phyloP scores from a whole-genome alignment of 2,888 invertebrate species.

The Phorcus lineatus region DNA sequence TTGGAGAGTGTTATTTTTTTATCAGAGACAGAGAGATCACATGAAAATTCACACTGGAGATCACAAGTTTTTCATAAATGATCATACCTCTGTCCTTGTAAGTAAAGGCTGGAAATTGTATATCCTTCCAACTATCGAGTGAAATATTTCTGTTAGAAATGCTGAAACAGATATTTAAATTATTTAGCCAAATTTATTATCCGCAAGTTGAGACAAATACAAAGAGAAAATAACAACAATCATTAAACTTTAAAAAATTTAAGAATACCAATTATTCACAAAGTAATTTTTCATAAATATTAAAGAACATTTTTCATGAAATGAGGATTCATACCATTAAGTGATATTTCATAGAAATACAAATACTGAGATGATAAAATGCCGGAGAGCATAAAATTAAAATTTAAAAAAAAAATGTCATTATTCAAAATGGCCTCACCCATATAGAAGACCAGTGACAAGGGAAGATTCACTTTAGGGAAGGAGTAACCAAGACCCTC shows the following conservation, averaged over 20 bases:
- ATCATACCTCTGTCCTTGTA: slow-evolving; percentile 75
- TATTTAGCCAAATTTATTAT: no score
- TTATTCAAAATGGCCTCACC: slow-evolving; percentile 54
- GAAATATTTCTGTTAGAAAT: slow-evolving; percentile 68
- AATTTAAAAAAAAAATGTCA: not conserved
- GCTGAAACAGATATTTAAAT: slow-evolving; percentile 55
- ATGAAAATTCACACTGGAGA: no score
- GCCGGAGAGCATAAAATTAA: no score
- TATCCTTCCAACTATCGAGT: slow-evolving; percentile 62
- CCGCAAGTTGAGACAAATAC: not conserved
- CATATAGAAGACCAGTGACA: slow-evolving; percentile 70
- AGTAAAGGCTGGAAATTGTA: slow-evolving; percentile 75
- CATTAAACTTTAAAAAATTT: no score
- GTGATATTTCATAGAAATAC: not conserved
- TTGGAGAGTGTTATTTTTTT: no score
- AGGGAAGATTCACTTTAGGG: slow-evolving; percentile 67
- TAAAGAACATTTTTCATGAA: no score
- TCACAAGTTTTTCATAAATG: no score
- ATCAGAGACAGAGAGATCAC: no score
- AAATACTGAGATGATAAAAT: not conserved
- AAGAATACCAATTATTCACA: no score
- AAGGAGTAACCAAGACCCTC: slow-evolving; percentile 72
- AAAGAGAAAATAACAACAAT: no score
- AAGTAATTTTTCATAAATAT: no score
- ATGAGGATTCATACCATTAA: no score